These are phyloP conservation scores for Adelphocoris suturalis DNA, from an alignment of 2,888 invertebrate species.

Conservation along the genomic window DNA sequence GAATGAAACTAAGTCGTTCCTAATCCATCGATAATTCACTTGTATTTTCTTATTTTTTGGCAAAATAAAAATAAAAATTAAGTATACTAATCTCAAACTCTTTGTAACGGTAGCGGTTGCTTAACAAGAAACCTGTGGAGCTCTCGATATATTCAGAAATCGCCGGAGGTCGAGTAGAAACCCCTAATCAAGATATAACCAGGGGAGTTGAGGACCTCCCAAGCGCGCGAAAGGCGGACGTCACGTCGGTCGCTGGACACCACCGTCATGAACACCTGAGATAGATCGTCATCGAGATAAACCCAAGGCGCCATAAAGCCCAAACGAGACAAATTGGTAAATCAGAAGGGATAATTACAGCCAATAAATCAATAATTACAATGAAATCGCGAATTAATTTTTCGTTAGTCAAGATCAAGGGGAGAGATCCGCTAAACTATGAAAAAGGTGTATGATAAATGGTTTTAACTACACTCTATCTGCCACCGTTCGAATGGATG, in stretches of 20 bases:
- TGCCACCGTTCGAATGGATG: background rate
- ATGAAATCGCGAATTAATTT: background rate
- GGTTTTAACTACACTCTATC: background rate
- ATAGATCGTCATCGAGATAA: background rate
- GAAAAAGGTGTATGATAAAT: background rate
- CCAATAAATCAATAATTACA: background rate
- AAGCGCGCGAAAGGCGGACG: background rate
- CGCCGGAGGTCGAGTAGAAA: constrained; percentile 10
- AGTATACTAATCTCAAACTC: background rate
- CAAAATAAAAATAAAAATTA: background rate
- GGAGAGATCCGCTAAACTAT: background rate
- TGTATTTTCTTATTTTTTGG: too few species aligned
- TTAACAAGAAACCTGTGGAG: constrained; percentile 17
- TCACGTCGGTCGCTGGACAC: background rate
- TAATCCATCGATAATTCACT: too few species aligned
- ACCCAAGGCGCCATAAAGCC: constrained; percentile 2
- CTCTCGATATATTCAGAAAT: background rate
- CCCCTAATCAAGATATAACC: background rate
- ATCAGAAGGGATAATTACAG: background rate
- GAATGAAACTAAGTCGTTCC: too few species aligned
- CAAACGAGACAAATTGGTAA: background rate
- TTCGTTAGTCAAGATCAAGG: background rate
- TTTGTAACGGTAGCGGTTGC: background rate
- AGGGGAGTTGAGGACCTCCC: constrained; percentile 20
- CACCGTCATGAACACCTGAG: background rate